Percentiles rank a stretch among this genome's conserved stretches.
Evolutionary conservation across 2,113 vertebrate species (phyloP).

Genomic region (Tapirus terrestris): DNA sequence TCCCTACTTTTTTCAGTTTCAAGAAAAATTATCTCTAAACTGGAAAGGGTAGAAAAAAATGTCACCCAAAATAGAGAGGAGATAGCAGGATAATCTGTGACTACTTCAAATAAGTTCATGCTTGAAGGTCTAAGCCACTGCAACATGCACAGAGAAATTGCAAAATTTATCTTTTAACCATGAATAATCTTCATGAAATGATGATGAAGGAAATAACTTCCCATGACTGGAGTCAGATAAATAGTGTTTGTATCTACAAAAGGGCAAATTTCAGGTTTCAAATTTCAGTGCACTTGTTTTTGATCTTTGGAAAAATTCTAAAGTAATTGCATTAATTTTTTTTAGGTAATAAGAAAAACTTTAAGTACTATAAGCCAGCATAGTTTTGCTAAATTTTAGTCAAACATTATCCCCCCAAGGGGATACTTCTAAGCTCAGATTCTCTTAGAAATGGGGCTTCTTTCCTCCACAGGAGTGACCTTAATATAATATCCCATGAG

Average conservation of each 20-base stretch:
- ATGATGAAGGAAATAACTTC: background rate
- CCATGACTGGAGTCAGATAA: background rate
- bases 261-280: background rate
- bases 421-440: background rate
- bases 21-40: background rate
- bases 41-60: background rate
- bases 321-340: background rate
- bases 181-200: background rate
- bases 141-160: background rate
- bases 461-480: fast-evolving
- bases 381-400: background rate
- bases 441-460: background rate
- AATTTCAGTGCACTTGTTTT: background rate
- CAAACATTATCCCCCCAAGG: background rate
- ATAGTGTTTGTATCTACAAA: background rate
- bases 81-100: background rate
- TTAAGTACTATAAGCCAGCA: background rate
- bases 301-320: background rate
- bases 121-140: background rate
- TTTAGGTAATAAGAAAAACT: background rate
- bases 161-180: background rate
- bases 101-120: background rate
- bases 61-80: background rate
- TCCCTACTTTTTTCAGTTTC: background rate
- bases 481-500: background rate